Percentiles rank a stretch among this genome's conserved stretches.
Evolutionary conservation across 1,140 invertebrate species (phyloP).

Genomic region (Drosophila lini): DNA sequence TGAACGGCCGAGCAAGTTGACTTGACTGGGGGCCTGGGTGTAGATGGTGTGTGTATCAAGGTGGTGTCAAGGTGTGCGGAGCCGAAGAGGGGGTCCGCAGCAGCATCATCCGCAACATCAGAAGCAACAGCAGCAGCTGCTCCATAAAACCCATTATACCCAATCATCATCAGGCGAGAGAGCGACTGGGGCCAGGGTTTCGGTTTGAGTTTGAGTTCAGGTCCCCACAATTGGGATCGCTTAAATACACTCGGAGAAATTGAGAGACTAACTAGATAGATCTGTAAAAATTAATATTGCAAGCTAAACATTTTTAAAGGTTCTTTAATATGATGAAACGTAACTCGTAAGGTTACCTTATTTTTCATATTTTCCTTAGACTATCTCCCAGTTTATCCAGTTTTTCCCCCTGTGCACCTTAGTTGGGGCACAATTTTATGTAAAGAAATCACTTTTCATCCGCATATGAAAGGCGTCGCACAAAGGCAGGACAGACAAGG

Average conservation of each 20-base stretch:
- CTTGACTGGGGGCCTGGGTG: constrained; percentile 1
- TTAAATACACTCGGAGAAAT: constrained; percentile 21
- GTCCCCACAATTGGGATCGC: constrained; percentile 58
- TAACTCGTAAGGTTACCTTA: too few species aligned
- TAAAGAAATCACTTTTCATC: constrained; percentile 81
- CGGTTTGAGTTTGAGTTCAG: constrained; percentile 37
- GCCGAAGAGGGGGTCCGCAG: not conserved
- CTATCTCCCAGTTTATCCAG: accelerated
- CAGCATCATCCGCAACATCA: constrained; percentile 45
- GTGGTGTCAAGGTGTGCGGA: not conserved
- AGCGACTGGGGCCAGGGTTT: constrained; percentile 26
- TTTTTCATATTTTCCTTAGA: not conserved
- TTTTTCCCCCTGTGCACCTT: constrained; percentile 32
- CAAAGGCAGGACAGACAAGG: constrained; percentile 18
- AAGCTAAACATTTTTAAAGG: not conserved
- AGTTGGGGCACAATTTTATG: constrained; percentile 63
- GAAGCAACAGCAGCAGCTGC: constrained; percentile 69
- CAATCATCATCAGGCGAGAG: constrained; percentile 78
- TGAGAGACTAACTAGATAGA: not conserved
- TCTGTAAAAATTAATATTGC: not conserved
- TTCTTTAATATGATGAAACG: not conserved
- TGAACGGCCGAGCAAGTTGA: constrained; percentile 59
- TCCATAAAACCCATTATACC: constrained; percentile 83
- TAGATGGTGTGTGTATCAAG: not conserved
- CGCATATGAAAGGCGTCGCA: constrained; percentile 51